Conservation (phyloP, 2,888 invertebrate genomes). For the Drosophila atroscutellata region DNA sequence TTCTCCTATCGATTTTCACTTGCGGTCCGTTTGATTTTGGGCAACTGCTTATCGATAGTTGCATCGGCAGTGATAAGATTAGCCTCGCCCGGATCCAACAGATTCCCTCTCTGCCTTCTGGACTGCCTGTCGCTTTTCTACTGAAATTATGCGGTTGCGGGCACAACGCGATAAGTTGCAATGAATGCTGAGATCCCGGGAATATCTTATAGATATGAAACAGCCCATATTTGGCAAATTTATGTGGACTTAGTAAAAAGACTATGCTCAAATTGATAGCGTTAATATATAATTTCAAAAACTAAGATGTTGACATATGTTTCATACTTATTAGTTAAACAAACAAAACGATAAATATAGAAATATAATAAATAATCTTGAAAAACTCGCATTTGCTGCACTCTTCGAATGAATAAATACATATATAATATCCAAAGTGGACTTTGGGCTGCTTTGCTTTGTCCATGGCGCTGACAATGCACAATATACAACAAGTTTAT, state of each 20-base stretch:
- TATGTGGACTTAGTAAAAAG: neutral
- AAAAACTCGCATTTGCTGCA: neutral
- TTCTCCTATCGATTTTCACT: constrained; percentile 17
- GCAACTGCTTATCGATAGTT: constrained; percentile 51
- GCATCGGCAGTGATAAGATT: constrained; percentile 63
- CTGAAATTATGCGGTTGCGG: constrained; percentile 53
- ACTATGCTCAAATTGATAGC: neutral
- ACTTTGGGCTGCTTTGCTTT: neutral
- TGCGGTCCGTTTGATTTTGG: constrained; percentile 69
- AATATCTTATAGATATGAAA: neutral
- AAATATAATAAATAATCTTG: neutral
- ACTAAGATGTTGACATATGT: neutral
- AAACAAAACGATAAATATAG: neutral
- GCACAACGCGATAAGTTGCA: constrained; percentile 23
- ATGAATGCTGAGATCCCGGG: constrained; percentile 30
- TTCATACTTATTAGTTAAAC: neutral
- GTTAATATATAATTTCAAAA: neutral
- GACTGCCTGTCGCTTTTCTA: constrained; percentile 69
- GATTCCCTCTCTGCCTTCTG: constrained; percentile 9
- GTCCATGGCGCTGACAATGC: neutral
- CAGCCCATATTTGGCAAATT: neutral
- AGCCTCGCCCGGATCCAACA: constrained; percentile 8
- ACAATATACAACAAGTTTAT: neutral
- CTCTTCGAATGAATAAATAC: neutral
- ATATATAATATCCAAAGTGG: neutral